Conservation (phyloP, 2,797 vertebrate species). For the Gymnoscopelus braueri region DNA sequence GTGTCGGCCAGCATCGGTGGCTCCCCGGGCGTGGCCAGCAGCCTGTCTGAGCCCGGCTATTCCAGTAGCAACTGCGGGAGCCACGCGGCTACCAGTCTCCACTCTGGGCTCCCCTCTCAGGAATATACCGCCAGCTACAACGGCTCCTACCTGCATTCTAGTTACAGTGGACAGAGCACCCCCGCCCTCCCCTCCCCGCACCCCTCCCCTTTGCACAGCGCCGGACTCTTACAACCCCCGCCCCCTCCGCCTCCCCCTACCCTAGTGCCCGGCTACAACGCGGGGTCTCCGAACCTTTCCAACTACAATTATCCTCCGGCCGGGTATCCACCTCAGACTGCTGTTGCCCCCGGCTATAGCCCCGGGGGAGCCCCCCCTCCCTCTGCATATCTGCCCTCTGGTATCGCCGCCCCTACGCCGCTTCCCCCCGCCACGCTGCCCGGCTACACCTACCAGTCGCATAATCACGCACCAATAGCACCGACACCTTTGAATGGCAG, state of each 20-base stretch:
- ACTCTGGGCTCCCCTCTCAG: slow-evolving; percentile 96
- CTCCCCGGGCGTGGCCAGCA: slow-evolving; percentile 94
- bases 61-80: slow-evolving; percentile 97
- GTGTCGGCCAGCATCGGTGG: slow-evolving; percentile 93
- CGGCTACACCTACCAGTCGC: slow-evolving; percentile 96
- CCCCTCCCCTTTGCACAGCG: slow-evolving; percentile 95
- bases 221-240: slow-evolving; percentile 91
- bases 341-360: slow-evolving; percentile 93
- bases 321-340: slow-evolving; percentile 93
- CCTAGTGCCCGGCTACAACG: slow-evolving; percentile 93
- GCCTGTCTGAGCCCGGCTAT: slow-evolving; percentile 94
- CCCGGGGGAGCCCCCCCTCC: slow-evolving; percentile 93
- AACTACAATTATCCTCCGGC: slow-evolving; percentile 94
- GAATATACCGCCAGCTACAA: slow-evolving; percentile 97
- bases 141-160: slow-evolving; percentile 95
- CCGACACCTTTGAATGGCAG: slow-evolving; percentile 94
- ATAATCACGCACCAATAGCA: slow-evolving; percentile 91
- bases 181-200: slow-evolving; percentile 95
- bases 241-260: slow-evolving; percentile 89
- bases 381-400: slow-evolving; percentile 95
- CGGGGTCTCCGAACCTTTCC: slow-evolving; percentile 94
- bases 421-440: slow-evolving; percentile 93
- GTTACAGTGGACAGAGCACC: slow-evolving; percentile 92
- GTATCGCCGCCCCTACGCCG: slow-evolving; percentile 96
- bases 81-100: slow-evolving; percentile 91